phyloP scores from a whole-genome alignment of 2,888 invertebrate genomes.

The Acleris cristana region DNA sequence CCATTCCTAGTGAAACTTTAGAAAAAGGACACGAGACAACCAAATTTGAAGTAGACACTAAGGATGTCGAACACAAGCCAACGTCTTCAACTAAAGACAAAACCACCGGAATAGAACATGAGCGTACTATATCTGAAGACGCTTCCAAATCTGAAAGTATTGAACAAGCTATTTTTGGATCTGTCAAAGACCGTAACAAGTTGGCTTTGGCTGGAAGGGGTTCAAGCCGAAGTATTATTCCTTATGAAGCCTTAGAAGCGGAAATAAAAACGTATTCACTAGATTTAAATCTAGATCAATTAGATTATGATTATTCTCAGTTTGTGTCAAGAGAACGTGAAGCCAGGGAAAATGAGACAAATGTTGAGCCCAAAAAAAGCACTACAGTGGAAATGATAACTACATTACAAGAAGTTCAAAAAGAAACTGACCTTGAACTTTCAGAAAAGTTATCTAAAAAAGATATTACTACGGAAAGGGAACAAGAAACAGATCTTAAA shows the following conservation, averaged over 20 bases:
- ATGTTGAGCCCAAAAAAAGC: not conserved
- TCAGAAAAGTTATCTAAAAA: no score
- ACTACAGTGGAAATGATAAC: not conserved
- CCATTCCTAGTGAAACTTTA: not conserved
- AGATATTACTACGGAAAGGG: no score
- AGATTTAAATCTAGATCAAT: constrained; percentile 60
- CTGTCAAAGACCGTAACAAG: constrained; percentile 82
- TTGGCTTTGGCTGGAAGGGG: constrained; percentile 42
- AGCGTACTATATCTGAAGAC: constrained; percentile 27
- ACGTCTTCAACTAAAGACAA: no score
- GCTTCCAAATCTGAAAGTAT: constrained; percentile 51
- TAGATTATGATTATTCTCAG: constrained; percentile 65
- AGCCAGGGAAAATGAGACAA: constrained; percentile 14
- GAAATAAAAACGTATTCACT: constrained; percentile 69
- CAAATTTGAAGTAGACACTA: constrained; percentile 8
- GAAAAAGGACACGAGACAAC: constrained; percentile 20
- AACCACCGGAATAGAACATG: constrained; percentile 3
- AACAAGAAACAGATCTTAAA: not conserved
- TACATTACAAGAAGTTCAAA: not conserved
- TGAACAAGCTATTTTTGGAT: constrained; percentile 86
- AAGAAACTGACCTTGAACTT: not conserved
- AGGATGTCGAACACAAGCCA: not conserved
- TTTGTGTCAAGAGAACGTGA: constrained; percentile 48
- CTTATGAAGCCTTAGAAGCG: constrained; percentile 64
- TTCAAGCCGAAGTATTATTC: constrained; percentile 47